A percentile compares a stretch with the other conserved stretches of the same genome.
These are phyloP conservation scores for Paracentrotus lividus DNA, from an alignment of 53 echinoderm and acorn worm genomes.

Conservation along the genomic window DNA sequence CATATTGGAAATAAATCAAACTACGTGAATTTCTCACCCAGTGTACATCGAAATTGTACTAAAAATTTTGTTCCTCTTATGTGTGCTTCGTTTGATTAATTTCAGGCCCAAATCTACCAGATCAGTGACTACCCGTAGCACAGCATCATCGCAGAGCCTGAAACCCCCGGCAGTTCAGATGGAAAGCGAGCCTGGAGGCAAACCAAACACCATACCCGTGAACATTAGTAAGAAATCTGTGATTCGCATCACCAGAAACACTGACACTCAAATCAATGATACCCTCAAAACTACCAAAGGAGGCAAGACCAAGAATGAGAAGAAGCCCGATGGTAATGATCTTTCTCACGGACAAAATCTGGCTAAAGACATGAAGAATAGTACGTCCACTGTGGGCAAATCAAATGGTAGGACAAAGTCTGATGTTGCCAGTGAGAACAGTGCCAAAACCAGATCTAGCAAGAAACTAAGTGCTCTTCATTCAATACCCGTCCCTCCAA, in stretches of 20 bases:
- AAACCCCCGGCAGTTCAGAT: slow-evolving; percentile 27
- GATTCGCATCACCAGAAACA: slow-evolving; percentile 61
- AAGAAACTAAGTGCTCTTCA: slow-evolving; percentile 41
- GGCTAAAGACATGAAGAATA: slow-evolving; percentile 28
- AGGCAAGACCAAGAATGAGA: slow-evolving; percentile 44
- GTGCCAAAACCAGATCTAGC: slow-evolving; percentile 7
- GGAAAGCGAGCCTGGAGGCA: slow-evolving; percentile 51
- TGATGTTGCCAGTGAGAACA: neutral
- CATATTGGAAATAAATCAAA: too few relatives aligned
- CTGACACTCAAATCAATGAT: slow-evolving; percentile 56
- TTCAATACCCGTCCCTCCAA: slow-evolving; percentile 40
- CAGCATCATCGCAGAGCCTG: neutral
- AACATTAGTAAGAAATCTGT: slow-evolving; percentile 67
- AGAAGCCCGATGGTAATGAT: neutral
- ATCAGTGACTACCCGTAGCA: slow-evolving; percentile 25
- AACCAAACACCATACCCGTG: slow-evolving; percentile 63
- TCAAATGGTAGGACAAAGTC: slow-evolving; percentile 37
- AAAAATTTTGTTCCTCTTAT: neutral
- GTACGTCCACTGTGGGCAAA: neutral
- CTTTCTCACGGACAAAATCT: neutral
- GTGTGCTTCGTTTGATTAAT: neutral
- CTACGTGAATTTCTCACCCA: too few relatives aligned
- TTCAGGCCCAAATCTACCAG: slow-evolving; percentile 35
- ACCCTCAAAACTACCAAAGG: slow-evolving; percentile 45
- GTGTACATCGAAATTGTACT: too few relatives aligned